A percentile compares a stretch with the other conserved stretches of the same genome.
phyloP scores from a whole-genome alignment of 2,797 vertebrate genomes.

The Morus bassanus region DNA sequence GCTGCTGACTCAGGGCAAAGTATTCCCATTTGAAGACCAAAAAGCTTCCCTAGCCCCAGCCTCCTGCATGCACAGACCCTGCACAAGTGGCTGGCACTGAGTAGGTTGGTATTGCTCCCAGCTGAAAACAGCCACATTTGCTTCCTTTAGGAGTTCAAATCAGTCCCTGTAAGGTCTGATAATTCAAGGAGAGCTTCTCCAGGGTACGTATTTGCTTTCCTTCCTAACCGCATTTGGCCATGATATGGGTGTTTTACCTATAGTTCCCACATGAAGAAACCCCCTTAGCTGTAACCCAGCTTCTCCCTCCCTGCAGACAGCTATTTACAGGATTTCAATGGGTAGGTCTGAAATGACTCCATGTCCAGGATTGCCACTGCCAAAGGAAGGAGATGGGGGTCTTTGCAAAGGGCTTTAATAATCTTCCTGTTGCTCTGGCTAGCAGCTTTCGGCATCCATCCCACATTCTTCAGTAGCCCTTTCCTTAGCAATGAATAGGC shows the following conservation, averaged over 20 bases:
- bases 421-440: constrained; percentile 5
- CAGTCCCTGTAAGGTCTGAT: not conserved
- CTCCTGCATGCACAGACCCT: not conserved
- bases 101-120: not conserved
- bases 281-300: not conserved
- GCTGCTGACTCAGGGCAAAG: not conserved
- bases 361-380: not conserved
- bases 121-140: not conserved
- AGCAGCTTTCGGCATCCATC: constrained; percentile 27
- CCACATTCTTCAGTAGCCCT: constrained; percentile 55
- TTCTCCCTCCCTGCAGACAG: not conserved
- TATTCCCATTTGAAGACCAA: not conserved
- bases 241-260: not conserved
- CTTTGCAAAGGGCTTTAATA: constrained; percentile 40
- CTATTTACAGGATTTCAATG: constrained; percentile 41
- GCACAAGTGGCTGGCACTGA: accelerated
- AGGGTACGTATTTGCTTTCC: not conserved
- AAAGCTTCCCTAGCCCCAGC: not conserved
- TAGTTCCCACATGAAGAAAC: not conserved
- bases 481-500: constrained; percentile 69
- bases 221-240: not conserved
- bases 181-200: not conserved
- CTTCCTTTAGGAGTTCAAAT: not conserved
- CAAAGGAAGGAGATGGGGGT: not conserved
- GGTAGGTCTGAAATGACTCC: not conserved